Evolutionary conservation across 2,888 invertebrate species (phyloP).

Genomic region (Dexiosoma caninum): DNA sequence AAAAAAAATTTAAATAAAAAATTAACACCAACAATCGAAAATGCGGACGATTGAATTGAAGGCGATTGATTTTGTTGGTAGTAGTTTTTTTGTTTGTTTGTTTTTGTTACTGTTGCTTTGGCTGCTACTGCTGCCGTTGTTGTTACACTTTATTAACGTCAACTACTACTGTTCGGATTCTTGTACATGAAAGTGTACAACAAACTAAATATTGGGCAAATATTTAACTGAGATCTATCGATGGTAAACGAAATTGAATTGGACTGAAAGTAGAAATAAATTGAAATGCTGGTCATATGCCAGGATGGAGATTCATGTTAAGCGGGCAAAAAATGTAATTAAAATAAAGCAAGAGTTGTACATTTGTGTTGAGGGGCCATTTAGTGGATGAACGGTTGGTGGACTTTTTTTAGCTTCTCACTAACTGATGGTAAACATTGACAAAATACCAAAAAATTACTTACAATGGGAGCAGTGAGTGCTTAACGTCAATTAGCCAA

Average conservation of each 20-base stretch:
- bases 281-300: neutral
- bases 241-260: constrained; percentile 1
- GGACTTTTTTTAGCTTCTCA: constrained; percentile 62
- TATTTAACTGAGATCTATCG: neutral
- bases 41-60: constrained; percentile 59
- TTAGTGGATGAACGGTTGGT: constrained; percentile 17
- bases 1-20: constrained; percentile 53
- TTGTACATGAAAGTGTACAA: constrained; percentile 27
- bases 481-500: constrained; percentile 46
- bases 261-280: neutral
- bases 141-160: constrained; percentile 4
- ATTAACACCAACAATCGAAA: constrained; percentile 61
- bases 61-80: constrained; percentile 50
- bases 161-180: constrained; percentile 53
- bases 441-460: constrained; percentile 49
- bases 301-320: neutral
- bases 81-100: no score
- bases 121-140: neutral
- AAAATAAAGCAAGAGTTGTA: neutral
- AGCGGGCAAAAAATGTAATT: neutral
- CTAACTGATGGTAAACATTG: constrained; percentile 72
- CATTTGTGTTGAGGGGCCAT: neutral
- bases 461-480: constrained; percentile 60
- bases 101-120: constrained; percentile 20
- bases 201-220: constrained; percentile 43